Base-by-base conservation (phyloP, 2,888 invertebrate species). In the Reticulitermes lucifugus region DNA sequence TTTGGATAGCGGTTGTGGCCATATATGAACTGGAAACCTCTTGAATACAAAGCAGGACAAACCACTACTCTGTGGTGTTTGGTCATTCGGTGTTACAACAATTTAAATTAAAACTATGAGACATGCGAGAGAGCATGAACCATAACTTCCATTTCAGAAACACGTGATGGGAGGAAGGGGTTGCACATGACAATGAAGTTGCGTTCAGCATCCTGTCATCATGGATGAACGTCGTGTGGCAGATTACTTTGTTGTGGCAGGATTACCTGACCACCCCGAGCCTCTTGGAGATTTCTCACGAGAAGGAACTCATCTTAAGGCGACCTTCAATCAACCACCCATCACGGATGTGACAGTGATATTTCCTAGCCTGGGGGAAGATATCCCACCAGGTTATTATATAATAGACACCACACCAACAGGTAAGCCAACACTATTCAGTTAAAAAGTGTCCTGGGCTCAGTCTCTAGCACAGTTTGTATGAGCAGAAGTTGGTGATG, bases 201-300 rank as follows among this genome's bases (percentile, higher is more conserved):
- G 46, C 55, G 60, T 41, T 35, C 81, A 22, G 35, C 22, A 18
- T 59, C 60, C 59, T 35, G 59, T 35, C 35, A 84, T 55, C 60
- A 97, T 97, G 97, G 97, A 97, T 90, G 97, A 97, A 89, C 93
- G 95, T 89, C 93, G 96, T 91, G 97, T 99, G 87, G 98, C 98
- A 43, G 99, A 99, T 92, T 99, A 99, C 92, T 99, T 99, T 93
- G 98, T 99, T 88, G 97, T 99, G 87, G 98, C 99, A 90, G 99
- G 99, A 51, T 93, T 99, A 90, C 96, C 98, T 25, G 96, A 96
- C 87, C 94, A 95, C 89, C 95, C 96, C 51, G 94, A 96, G 89
- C 92, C 95, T 86, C 92, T 96, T 83, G 96, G 96, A 90, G 96
- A 96, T 86, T 96, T 96, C 90, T 95, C 95, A 87, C 95, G 96